phyloP scores from a whole-genome alignment of 2,888 invertebrate genomes.

The Heterodera filipjevi region DNA sequence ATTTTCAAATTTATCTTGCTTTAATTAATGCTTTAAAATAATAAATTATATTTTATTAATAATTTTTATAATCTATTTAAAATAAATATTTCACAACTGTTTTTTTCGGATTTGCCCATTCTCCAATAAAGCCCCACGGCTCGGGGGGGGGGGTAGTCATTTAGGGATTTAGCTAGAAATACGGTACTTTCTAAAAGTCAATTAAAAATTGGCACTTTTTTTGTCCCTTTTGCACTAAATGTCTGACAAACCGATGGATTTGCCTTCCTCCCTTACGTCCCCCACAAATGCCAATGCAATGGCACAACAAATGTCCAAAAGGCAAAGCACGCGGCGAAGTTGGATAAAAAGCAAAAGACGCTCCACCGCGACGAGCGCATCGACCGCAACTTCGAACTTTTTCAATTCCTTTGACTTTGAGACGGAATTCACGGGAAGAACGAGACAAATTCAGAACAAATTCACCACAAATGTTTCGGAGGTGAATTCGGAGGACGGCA shows the following conservation, averaged over 20 bases:
- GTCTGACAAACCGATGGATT: not conserved
- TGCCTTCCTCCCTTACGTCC: not conserved
- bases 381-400: slow-evolving; percentile 23
- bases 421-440: slow-evolving; percentile 27
- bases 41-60: too few relatives aligned
- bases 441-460: slow-evolving; percentile 30
- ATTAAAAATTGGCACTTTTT: too few relatives aligned
- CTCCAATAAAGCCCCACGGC: too few relatives aligned
- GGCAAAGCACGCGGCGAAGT: slow-evolving; percentile 23
- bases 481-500: slow-evolving; percentile 37
- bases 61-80: too few relatives aligned
- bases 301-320: not conserved
- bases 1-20: too few relatives aligned
- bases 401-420: slow-evolving; percentile 16
- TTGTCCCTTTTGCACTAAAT: not conserved
- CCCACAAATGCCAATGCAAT: slow-evolving; percentile 5
- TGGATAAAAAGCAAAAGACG: slow-evolving; percentile 23
- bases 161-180: too few relatives aligned
- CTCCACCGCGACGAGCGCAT: not conserved
- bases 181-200: too few relatives aligned
- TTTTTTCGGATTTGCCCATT: not conserved
- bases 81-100: not conserved
- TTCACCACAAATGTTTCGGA: slow-evolving; percentile 25
- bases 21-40: too few relatives aligned
- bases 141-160: too few relatives aligned